These are phyloP conservation scores for Eriocheir sinensis DNA, from an alignment of 1,140 invertebrate genomes.

Conservation along the genomic window DNA sequence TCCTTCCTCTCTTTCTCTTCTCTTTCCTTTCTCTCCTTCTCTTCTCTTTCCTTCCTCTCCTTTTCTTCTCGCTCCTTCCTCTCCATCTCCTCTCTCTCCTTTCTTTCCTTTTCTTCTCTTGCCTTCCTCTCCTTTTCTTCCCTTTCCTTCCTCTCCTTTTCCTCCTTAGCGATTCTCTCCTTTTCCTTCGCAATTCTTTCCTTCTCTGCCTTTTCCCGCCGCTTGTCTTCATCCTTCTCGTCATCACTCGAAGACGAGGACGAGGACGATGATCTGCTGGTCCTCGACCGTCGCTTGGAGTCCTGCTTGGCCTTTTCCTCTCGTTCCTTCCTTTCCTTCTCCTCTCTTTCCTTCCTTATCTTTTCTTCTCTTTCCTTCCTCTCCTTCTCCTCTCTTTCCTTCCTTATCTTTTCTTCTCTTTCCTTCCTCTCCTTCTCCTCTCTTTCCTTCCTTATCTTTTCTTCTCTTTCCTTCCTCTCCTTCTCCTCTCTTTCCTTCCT, in stretches of 20 bases:
- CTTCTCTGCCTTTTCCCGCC: neutral
- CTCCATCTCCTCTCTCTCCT: neutral
- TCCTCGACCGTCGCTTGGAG: neutral
- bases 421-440: neutral
- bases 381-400: neutral
- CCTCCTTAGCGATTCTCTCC: neutral
- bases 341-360: neutral
- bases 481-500: neutral
- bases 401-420: neutral
- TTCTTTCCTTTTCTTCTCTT: neutral
- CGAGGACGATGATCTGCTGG: neutral
- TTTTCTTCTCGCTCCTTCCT: neutral
- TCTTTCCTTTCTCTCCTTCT: neutral
- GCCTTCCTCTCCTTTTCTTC: neutral
- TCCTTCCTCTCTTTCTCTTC: neutral
- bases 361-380: neutral
- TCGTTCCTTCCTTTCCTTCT: neutral
- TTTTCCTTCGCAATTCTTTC: neutral
- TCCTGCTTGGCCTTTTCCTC: neutral
- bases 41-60: neutral
- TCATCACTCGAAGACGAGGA: neutral
- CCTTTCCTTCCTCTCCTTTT: neutral
- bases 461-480: neutral
- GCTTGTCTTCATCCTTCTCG: neutral
- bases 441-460: neutral